Evolutionary conservation across 2,113 vertebrate species (phyloP).

Genomic region (Hoplias malabaricus): DNA sequence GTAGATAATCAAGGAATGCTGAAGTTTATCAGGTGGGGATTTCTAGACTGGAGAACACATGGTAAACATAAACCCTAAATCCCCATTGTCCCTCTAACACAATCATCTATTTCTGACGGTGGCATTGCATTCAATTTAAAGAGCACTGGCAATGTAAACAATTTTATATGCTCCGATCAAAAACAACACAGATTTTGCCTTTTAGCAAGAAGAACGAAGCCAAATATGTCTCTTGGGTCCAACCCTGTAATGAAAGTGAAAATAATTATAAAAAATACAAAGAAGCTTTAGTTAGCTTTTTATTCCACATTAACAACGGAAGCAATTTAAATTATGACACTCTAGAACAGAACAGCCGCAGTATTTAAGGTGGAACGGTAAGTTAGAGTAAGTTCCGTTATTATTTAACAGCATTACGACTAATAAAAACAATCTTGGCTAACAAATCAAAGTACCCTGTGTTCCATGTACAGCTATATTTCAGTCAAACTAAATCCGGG

Average conservation of each 20-base stretch:
- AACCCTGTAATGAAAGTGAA: conserved; percentile 23
- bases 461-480: neutral
- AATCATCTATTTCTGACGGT: neutral
- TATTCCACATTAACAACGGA: neutral
- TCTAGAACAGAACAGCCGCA: no score
- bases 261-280: neutral
- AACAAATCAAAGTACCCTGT: neutral
- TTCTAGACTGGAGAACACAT: neutral
- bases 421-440: neutral
- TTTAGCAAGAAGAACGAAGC: neutral
- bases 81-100: neutral
- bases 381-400: neutral
- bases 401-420: neutral
- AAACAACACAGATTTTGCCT: neutral
- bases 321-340: neutral
- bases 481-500: neutral
- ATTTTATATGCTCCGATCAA: no score
- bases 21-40: neutral
- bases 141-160: neutral
- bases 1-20: conserved; percentile 19
- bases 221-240: neutral
- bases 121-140: no score
- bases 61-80: neutral
- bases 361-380: no score
- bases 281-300: neutral